Percentiles rank a stretch among this genome's conserved stretches.
Evolutionary conservation across 2,888 invertebrate species (phyloP).

Genomic region (Tholera decimalis): DNA sequence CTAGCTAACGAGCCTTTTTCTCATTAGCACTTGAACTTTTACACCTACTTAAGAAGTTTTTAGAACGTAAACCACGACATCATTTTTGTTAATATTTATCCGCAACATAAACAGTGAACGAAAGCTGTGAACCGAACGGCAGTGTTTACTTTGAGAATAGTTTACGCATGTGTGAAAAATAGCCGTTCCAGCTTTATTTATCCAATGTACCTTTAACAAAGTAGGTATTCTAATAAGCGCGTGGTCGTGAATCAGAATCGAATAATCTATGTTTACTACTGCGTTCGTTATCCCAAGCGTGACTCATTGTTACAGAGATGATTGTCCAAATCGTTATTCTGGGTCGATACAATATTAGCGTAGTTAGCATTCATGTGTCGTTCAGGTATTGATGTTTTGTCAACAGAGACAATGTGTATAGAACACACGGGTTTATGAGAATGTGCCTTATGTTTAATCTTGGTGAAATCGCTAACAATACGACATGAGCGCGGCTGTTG

Average conservation of each 20-base stretch:
- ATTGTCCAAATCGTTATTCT: constrained; percentile 50
- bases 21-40: constrained; percentile 50
- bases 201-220: constrained; percentile 36
- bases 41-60: constrained; percentile 53
- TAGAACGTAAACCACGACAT: constrained; percentile 57
- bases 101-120: constrained; percentile 49
- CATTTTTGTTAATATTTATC: constrained; percentile 50
- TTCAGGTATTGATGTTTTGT: constrained; percentile 49
- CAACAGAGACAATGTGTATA: constrained; percentile 46
- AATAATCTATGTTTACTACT: constrained; percentile 61
- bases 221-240: constrained; percentile 32
- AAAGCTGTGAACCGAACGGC: constrained; percentile 40
- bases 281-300: constrained; percentile 50
- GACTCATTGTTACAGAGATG: constrained; percentile 58
- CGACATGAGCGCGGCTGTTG: constrained; percentile 69
- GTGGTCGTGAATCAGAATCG: constrained; percentile 62
- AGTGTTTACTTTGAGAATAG: constrained; percentile 55
- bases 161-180: constrained; percentile 43
- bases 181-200: too few species aligned
- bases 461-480: constrained; percentile 69
- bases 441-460: constrained; percentile 50
- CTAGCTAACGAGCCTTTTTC: constrained; percentile 41
- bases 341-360: constrained; percentile 33
- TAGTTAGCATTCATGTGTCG: constrained; percentile 44
- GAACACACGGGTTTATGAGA: constrained; percentile 24